Conservation (phyloP, 1,140 invertebrate genomes). For the Mesaphorura yosii region DNA sequence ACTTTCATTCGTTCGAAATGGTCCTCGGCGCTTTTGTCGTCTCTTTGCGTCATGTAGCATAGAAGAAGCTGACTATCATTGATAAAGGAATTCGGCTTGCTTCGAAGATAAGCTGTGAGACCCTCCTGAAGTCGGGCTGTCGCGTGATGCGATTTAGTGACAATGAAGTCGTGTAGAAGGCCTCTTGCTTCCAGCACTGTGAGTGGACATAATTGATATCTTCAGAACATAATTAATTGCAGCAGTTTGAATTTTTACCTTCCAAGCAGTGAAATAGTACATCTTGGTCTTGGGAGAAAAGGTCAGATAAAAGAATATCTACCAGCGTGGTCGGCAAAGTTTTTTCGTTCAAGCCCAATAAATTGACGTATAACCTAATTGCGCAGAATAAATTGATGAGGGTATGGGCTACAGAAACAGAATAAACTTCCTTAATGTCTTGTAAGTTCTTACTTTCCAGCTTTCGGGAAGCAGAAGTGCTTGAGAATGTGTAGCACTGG, state of each 20-base stretch:
- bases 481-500: background rate
- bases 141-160: background rate
- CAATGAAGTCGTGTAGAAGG: background rate
- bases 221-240: background rate
- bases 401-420: background rate
- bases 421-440: background rate
- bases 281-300: background rate
- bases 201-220: background rate
- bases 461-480: background rate
- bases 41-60: background rate
- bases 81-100: background rate
- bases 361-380: background rate
- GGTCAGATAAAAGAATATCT: background rate
- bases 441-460: background rate
- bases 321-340: background rate
- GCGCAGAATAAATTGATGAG: background rate
- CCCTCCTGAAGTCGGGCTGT: background rate
- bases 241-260: background rate
- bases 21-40: background rate
- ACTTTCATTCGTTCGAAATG: background rate
- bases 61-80: background rate
- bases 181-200: background rate
- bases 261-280: background rate
- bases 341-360: background rate
- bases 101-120: background rate